These are phyloP conservation scores for Cepaea nemoralis DNA, from an alignment of 1,140 invertebrate genomes.

Conservation along the genomic window DNA sequence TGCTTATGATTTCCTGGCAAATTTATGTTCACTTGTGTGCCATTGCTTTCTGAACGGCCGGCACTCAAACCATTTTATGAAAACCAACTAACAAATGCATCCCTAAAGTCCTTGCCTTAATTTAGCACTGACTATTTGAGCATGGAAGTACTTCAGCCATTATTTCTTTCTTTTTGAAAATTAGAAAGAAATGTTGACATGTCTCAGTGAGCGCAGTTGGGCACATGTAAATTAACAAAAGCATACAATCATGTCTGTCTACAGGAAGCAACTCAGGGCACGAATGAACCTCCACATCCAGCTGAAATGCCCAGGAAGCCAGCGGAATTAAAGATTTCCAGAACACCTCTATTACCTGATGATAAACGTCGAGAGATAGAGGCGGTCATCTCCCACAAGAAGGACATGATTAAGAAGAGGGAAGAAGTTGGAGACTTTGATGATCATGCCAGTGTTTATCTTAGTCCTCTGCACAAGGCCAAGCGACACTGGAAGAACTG, in stretches of 20 bases:
- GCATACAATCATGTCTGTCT: not conserved
- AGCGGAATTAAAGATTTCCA: not conserved
- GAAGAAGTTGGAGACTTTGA: constrained; percentile 5
- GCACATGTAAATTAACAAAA: not conserved
- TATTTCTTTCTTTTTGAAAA: no score
- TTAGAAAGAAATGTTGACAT: no score
- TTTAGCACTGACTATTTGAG: no score
- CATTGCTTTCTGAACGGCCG: no score
- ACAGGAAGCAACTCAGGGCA: not conserved
- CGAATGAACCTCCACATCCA: not conserved
- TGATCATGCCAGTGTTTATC: constrained; percentile 31
- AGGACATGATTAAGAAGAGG: constrained; percentile 18
- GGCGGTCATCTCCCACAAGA: constrained; percentile 10
- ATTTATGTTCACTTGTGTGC: no score
- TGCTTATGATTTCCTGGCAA: no score
- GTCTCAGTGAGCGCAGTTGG: constrained; percentile 25
- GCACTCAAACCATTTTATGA: no score
- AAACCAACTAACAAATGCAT: no score
- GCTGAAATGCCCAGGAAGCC: not conserved
- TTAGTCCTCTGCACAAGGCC: constrained; percentile 55
- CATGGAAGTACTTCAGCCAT: no score
- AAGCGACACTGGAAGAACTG: constrained; percentile 51
- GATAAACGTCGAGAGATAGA: not conserved
- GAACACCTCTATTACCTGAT: constrained; percentile 1
- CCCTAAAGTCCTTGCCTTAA: no score